These are phyloP conservation scores for Hirtodrosophila histrioides DNA, from an alignment of 2,888 invertebrate genomes.

Conservation along the genomic window DNA sequence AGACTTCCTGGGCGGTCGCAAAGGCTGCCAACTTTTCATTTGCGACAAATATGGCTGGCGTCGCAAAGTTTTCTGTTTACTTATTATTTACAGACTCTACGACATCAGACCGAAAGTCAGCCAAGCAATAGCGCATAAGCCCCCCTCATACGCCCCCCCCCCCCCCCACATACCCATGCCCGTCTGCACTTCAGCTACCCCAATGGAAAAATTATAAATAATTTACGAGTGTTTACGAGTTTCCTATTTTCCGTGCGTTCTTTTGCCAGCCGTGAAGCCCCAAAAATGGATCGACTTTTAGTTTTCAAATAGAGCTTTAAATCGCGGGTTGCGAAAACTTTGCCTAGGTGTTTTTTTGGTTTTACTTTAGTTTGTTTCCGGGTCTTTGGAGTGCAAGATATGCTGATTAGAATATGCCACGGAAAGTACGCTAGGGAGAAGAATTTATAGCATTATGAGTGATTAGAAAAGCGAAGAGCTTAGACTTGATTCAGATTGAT, in stretches of 20 bases:
- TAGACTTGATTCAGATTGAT: not conserved
- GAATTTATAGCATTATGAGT: not conserved
- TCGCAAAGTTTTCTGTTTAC: slow-evolving; percentile 73
- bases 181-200: not conserved
- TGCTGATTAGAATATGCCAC: not conserved
- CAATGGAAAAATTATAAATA: slow-evolving; percentile 61
- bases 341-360: slow-evolving; percentile 17
- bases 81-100: slow-evolving; percentile 76
- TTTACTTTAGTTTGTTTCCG: slow-evolving; percentile 23
- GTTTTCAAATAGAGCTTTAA: slow-evolving; percentile 52
- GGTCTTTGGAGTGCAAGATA: not conserved
- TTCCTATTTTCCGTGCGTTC: slow-evolving; percentile 32
- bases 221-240: slow-evolving; percentile 67
- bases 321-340: slow-evolving; percentile 22
- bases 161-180: no score
- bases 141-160: slow-evolving; percentile 8
- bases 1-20: slow-evolving; percentile 57
- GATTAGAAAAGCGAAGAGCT: not conserved
- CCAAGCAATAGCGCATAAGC: slow-evolving; percentile 35
- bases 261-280: slow-evolving; percentile 39
- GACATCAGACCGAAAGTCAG: slow-evolving; percentile 53
- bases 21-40: slow-evolving; percentile 76
- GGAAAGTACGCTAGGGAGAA: not conserved
- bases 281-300: slow-evolving; percentile 47
- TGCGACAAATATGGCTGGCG: slow-evolving; percentile 78